phyloP scores from a whole-genome alignment of 2,797 vertebrate genomes.

The Chiloscyllium punctatum region DNA sequence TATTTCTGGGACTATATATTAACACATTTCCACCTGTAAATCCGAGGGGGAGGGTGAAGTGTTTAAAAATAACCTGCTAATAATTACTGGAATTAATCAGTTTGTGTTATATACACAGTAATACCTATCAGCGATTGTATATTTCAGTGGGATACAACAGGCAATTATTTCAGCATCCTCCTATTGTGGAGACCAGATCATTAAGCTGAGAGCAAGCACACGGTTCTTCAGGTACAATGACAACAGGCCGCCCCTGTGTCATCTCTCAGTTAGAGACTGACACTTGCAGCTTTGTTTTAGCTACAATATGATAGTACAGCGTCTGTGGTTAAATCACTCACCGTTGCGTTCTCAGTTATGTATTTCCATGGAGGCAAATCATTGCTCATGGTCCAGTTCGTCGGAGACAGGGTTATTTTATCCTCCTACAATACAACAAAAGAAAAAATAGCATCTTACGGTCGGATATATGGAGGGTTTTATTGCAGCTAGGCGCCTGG shows the following conservation, averaged over 20 bases:
- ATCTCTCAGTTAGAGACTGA: neutral
- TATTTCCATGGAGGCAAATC: conserved; percentile 83
- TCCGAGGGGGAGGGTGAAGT: too few species aligned
- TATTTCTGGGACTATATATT: neutral
- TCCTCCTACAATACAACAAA: neutral
- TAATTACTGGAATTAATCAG: neutral
- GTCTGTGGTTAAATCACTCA: conserved; percentile 56
- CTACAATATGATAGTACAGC: neutral
- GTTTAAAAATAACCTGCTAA: neutral
- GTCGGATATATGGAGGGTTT: neutral
- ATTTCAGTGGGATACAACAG: neutral
- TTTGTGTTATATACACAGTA: too few species aligned
- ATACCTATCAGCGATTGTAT: neutral
- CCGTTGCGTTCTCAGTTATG: conserved; percentile 75
- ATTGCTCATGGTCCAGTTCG: conserved; percentile 81
- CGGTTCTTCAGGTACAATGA: neutral
- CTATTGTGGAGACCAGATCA: neutral
- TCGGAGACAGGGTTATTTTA: neutral
- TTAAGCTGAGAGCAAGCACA: neutral
- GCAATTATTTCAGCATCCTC: neutral
- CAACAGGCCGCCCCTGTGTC: neutral
- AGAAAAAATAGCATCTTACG: conserved; percentile 4
- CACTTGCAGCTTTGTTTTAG: neutral
- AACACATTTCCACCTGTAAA: neutral
- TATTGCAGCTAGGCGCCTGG: neutral